These are phyloP conservation scores for Orientallactaga sibirica DNA, from an alignment of 2,797 vertebrate species.

Conservation along the genomic window DNA sequence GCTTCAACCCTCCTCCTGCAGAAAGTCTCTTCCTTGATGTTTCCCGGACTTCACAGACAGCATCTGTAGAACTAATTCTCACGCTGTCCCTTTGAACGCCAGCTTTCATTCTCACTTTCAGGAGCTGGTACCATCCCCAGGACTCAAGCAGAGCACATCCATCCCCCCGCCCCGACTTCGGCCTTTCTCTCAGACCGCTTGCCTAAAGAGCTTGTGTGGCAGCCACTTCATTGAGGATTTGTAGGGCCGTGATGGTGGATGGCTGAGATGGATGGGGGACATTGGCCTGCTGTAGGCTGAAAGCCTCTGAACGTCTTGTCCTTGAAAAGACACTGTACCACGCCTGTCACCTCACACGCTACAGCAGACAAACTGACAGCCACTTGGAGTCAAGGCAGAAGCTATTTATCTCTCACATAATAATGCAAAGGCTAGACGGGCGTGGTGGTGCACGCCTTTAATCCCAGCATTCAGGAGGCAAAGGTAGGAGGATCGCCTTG, in stretches of 20 bases:
- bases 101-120: not conserved
- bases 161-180: not conserved
- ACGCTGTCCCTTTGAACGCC: not conserved
- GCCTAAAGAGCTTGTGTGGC: not conserved
- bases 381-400: not conserved
- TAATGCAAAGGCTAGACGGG: not conserved
- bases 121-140: not conserved
- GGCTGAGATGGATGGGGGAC: no score
- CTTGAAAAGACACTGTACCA: not conserved
- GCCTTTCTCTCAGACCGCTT: not conserved
- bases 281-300: not conserved
- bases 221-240: not conserved
- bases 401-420: not conserved
- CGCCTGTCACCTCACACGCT: not conserved
- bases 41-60: no score
- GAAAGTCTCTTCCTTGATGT: not conserved
- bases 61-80: fast-evolving
- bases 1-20: not conserved
- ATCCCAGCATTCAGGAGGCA: no score
- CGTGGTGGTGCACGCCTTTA: no score
- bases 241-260: no score
- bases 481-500: no score
- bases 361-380: not conserved
- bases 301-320: not conserved
- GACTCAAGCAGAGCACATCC: not conserved